Evolutionary conservation across 2,797 vertebrate species (phyloP), one percentile per base, ranked within the genome.

Genomic region (Calcarius lapponicus): DNA sequence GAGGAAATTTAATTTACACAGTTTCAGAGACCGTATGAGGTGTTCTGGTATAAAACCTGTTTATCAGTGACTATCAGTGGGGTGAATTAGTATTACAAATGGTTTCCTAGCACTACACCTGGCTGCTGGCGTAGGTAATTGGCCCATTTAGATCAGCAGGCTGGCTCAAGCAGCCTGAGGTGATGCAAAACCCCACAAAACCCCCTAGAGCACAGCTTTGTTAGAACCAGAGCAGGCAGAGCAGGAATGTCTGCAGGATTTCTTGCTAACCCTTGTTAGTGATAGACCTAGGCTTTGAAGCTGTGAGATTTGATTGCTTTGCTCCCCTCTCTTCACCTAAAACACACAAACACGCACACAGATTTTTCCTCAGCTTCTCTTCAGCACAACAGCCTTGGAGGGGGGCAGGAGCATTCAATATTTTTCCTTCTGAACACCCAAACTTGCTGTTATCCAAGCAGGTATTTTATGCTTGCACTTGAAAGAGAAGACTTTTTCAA

Each of bases 401-500:
- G 42, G 28, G 45, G 15, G 26, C 5, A 4, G 42, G 25, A 16
- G 20, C 25, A 40, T 50, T 28, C 48, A 47, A 3, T 38, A 16
- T 10, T 53, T 80, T 54, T 72, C 45, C 69, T 36, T 40, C 69
- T 60, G 57, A 61, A 43, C 17, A 14, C 67, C 66, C 29, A 48
- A 0, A 11, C 26, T 90, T 88, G 40, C 69, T 72, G 57, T 80
- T 72, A 80, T 15, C 53, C 75, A 72, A 72, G 71, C 31, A 12
- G 20, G 21, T 56, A 31, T 58, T 92, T 95, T 69, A 43, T 75
- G 28, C 48, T 75, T 60, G 12, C 43, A 31, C 65, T 88, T 93
- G 56, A 90, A 95, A 89, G 43, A 42, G 56, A 80, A 83, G 42
- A 32, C 7, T 60, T 86, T 57, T 71, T 22, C 76, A 54, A n/a